A percentile compares a stretch with the other conserved stretches of the same genome.
phyloP scores from a whole-genome alignment of 2,113 vertebrate genomes.

The Mus pahari region DNA sequence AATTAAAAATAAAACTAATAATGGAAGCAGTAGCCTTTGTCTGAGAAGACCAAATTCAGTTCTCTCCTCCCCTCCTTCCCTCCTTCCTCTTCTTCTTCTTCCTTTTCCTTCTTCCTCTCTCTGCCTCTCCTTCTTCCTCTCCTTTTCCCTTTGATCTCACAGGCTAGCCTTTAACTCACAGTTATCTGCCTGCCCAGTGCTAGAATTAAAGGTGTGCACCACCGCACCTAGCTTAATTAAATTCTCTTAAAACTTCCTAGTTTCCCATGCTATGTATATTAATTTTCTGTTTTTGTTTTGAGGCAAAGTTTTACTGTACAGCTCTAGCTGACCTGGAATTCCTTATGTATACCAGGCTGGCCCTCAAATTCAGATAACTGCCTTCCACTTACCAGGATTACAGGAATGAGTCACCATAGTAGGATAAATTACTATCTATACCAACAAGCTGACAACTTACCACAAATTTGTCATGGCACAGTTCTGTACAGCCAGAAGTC shows the following conservation, averaged over 20 bases:
- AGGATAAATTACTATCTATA: background rate
- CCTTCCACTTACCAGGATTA: background rate
- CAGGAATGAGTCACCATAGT: background rate
- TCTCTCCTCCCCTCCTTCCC: background rate
- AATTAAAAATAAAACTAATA: background rate
- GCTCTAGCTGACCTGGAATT: background rate
- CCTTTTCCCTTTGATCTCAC: background rate
- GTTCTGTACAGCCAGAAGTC: conserved; percentile 15
- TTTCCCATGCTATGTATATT: background rate
- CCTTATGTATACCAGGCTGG: background rate
- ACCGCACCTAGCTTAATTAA: background rate
- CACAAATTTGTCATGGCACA: background rate
- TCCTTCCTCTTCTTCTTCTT: background rate
- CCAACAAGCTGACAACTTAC: background rate
- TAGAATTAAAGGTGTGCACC: background rate
- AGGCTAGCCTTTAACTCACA: background rate
- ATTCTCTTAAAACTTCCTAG: background rate
- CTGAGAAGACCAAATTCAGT: background rate
- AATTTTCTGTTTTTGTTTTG: background rate
- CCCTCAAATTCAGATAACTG: background rate
- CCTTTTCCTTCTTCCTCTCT: background rate
- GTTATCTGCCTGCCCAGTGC: background rate
- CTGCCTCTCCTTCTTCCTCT: background rate
- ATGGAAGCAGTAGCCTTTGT: background rate
- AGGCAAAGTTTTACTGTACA: background rate